phyloP scores from a whole-genome alignment of 2,888 invertebrate genomes.

The Pemphredon lugubris region DNA sequence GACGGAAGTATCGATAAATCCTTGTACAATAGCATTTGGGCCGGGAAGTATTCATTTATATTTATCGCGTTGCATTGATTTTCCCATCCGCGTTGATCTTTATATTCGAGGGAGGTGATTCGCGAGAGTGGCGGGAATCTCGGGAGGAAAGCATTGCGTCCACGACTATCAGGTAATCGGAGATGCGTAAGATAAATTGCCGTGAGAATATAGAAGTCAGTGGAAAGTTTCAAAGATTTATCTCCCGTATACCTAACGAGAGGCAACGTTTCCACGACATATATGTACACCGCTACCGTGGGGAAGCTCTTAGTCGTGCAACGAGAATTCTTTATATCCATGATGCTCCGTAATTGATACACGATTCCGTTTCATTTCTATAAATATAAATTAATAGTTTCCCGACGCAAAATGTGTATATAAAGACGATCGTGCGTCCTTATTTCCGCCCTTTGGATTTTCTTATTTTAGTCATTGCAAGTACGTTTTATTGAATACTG shows the following conservation, averaged over 20 bases:
- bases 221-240: constrained; percentile 32
- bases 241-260: constrained; percentile 26
- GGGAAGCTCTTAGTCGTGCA: too few relatives aligned
- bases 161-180: constrained; percentile 7
- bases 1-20: constrained; percentile 17
- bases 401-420: too few relatives aligned
- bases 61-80: constrained; percentile 9
- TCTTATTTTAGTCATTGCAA: too few relatives aligned
- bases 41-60: constrained; percentile 10
- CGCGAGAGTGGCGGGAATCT: background rate
- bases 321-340: too few relatives aligned
- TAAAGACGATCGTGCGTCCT: too few relatives aligned
- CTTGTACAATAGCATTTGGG: constrained; percentile 7
- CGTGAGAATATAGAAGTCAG: constrained; percentile 17
- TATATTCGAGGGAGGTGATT: background rate
- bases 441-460: too few relatives aligned
- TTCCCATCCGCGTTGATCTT: too few relatives aligned
- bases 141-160: constrained; percentile 4
- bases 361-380: too few relatives aligned
- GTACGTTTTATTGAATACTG: too few relatives aligned
- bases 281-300: background rate
- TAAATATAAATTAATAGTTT: too few relatives aligned
- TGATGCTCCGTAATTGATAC: too few relatives aligned
- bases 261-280: constrained; percentile 15
- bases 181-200: constrained; percentile 55